Base-by-base conservation (phyloP, 2,888 invertebrate genomes). In the Zelleria hepariella region DNA sequence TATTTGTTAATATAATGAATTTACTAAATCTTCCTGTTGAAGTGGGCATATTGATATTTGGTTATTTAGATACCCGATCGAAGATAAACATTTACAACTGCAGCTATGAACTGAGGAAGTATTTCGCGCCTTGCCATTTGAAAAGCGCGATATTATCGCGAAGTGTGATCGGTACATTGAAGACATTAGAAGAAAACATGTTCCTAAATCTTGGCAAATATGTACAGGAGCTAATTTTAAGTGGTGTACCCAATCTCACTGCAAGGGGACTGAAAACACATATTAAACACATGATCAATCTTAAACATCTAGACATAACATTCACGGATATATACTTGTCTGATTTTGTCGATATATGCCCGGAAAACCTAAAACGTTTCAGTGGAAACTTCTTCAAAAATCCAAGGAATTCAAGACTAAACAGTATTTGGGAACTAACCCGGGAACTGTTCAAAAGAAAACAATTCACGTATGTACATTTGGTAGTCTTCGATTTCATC, bases 251-350 rank as follows among this genome's bases (percentile, higher is more conserved):
- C 57, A 71, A 74, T 57, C 61, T 77, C 8, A 67, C 60, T n/a
- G 70, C 64, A 3, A 63, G 65, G 2, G 61, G 56, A 8, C 60
- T 76, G n/a, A 66, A 66, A 59, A 65, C 65, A 0, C 64, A 69
- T 53, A 64, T 71, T 10, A 48, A 59, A 23, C 63, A 55, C 63
- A 72, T 74, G 54, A 55, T 60, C 1, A 66, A 67, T 18, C 60
- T 77, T 2, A 67, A 65, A 63, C 64, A 67, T 20, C 63, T 77
- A 47, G 76, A 77, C 47, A 55, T 77, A n/a, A 71, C 75, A 0
- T 77, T 70, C 51, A 76, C 76, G 2, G 66, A 68, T 1, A 69
- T 76, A n/a, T 71, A 70, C 53, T 58, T 77, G 56, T 61, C 68
- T 10, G 72, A 75, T 59, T 60, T 76, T 8, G 58, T 59, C 49